phyloP scores from a whole-genome alignment of 2,888 invertebrate species.

The Meliscaeva auricollis region DNA sequence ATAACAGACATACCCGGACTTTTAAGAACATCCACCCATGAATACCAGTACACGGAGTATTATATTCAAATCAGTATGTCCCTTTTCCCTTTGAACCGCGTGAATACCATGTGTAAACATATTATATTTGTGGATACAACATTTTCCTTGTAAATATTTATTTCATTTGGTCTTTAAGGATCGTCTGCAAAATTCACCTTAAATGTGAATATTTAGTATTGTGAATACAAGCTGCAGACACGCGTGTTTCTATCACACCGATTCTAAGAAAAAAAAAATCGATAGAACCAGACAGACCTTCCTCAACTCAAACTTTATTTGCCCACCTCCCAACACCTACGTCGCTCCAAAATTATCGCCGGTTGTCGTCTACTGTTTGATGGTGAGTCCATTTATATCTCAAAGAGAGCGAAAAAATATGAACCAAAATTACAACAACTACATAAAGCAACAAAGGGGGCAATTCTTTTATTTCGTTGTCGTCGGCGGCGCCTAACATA shows the following conservation, averaged over 20 bases:
- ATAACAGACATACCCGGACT: no score
- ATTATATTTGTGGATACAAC: no score
- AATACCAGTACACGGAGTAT: no score
- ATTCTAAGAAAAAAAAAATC: slow-evolving; percentile 31
- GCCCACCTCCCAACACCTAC: slow-evolving; percentile 67
- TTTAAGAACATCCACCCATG: no score
- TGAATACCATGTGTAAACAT: no score
- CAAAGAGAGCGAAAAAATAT: slow-evolving; percentile 47
- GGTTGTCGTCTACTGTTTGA: not conserved
- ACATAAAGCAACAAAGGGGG: not conserved
- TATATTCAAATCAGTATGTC: no score
- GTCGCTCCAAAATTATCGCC: not conserved
- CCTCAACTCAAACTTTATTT: slow-evolving; percentile 74
- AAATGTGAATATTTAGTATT: not conserved
- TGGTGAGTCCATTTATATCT: slow-evolving; percentile 58
- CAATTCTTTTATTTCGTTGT: slow-evolving; percentile 12
- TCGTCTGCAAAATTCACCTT: not conserved
- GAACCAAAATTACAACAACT: not conserved
- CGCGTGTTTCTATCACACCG: slow-evolving; percentile 26
- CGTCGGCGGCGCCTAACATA: slow-evolving; percentile 29
- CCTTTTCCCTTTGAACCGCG: no score
- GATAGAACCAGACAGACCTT: slow-evolving; percentile 75
- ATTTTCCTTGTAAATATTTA: no score
- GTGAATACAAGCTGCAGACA: not conserved
- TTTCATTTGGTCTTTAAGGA: not conserved